Evolutionary conservation across 2,888 invertebrate species (phyloP).

Genomic region (Polydrusus cervinus): DNA sequence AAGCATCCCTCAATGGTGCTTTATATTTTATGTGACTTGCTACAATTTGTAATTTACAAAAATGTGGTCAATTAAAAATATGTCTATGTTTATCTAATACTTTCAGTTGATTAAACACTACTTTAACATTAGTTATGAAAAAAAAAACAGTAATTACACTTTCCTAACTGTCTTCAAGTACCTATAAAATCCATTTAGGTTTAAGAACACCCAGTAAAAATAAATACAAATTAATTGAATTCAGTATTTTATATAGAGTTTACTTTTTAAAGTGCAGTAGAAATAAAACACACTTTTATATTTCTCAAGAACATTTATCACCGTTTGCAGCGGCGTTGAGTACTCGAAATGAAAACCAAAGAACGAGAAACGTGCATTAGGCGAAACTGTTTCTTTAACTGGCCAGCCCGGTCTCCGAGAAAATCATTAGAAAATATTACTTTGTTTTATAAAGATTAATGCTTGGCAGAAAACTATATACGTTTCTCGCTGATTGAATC

Average conservation of each 20-base stretch:
- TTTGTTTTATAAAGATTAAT: slow-evolving; percentile 55
- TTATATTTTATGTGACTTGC: too few species aligned
- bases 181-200: too few species aligned
- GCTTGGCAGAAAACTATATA: slow-evolving; percentile 29
- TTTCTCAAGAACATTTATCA: slow-evolving; percentile 46
- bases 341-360: slow-evolving; percentile 39
- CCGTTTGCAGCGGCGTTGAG: slow-evolving; percentile 48
- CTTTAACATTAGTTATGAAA: too few species aligned
- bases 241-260: neutral
- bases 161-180: too few species aligned
- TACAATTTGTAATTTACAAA: too few species aligned
- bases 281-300: slow-evolving; percentile 48
- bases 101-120: too few species aligned
- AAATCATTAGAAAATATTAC: slow-evolving; percentile 56
- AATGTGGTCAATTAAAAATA: too few species aligned
- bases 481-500: slow-evolving; percentile 44
- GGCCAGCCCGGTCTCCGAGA: slow-evolving; percentile 40
- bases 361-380: slow-evolving; percentile 51
- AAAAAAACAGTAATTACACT: too few species aligned
- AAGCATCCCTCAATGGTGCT: too few species aligned
- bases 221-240: slow-evolving; percentile 6
- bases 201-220: too few species aligned
- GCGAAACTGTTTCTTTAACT: slow-evolving; percentile 40
- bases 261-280: slow-evolving; percentile 9
- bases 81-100: too few species aligned